Conservation (phyloP, 2,797 vertebrate genomes). For the Varecia variegata region DNA sequence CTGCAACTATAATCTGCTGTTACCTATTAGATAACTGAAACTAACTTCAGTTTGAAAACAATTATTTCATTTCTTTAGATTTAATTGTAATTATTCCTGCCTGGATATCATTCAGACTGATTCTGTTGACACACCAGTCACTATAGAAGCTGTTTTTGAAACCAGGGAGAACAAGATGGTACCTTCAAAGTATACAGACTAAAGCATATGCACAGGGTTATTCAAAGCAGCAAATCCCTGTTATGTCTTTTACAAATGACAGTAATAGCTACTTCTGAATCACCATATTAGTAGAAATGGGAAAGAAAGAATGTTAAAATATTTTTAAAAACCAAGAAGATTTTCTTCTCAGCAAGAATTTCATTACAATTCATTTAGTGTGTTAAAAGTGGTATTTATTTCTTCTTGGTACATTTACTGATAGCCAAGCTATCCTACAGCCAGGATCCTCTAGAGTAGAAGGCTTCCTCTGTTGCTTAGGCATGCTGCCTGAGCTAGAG, state of each 20-base stretch:
- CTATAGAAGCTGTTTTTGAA: background rate
- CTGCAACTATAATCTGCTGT: background rate
- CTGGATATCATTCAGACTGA: background rate
- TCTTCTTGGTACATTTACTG: background rate
- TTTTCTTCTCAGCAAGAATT: background rate
- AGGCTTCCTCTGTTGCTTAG: background rate
- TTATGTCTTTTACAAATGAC: background rate
- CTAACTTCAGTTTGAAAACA: background rate
- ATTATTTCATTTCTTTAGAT: background rate
- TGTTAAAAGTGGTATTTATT: background rate
- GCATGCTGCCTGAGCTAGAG: background rate
- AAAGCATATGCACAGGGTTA: background rate
- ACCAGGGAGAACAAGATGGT: background rate
- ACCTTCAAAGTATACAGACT: background rate
- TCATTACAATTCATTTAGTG: background rate
- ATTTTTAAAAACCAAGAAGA: background rate
- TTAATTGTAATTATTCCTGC: background rate
- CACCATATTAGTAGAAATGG: background rate
- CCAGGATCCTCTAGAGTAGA: background rate
- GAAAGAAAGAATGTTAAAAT: background rate
- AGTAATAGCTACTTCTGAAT: background rate
- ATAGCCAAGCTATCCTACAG: background rate
- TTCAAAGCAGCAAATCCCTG: background rate
- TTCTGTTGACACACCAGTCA: background rate
- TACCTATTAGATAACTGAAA: background rate